Conservation (phyloP, 2,797 vertebrate species). For the Phalloptychus januarius region DNA sequence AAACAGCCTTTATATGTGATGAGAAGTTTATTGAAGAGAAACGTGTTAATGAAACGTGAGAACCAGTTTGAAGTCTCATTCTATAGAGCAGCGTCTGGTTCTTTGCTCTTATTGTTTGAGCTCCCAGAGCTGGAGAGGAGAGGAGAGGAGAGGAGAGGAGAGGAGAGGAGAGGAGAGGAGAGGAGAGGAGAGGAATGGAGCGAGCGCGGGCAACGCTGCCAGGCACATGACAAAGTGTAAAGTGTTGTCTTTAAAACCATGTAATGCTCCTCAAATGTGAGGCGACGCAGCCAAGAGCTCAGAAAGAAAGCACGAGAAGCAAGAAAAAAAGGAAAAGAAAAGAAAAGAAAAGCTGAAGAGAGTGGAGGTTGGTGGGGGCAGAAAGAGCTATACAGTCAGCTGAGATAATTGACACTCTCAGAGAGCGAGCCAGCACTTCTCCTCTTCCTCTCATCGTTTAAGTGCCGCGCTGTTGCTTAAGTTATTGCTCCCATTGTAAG, state of each 20-base stretch:
- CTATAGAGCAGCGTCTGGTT: slow-evolving; percentile 50
- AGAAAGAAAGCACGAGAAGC: slow-evolving; percentile 30
- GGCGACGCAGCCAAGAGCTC: slow-evolving; percentile 44
- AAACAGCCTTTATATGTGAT: slow-evolving; percentile 57
- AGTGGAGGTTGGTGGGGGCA: not conserved
- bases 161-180: slow-evolving; percentile 73
- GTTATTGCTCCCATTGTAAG: slow-evolving; percentile 79
- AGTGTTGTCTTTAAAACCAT: slow-evolving; percentile 72
- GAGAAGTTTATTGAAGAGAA: slow-evolving; percentile 43
- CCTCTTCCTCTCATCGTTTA: slow-evolving; percentile 63
- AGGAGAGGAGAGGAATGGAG: slow-evolving; percentile 74
- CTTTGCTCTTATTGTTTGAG: slow-evolving; percentile 74
- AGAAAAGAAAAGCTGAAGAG: slow-evolving; percentile 15
- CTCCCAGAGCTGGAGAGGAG: slow-evolving; percentile 38
- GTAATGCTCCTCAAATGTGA: slow-evolving; percentile 69
- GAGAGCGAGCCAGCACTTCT: slow-evolving; percentile 75
- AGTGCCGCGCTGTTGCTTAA: slow-evolving; percentile 72
- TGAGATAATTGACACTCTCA: slow-evolving; percentile 74
- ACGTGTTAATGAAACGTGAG: slow-evolving; percentile 42
- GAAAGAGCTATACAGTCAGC: slow-evolving; percentile 37
- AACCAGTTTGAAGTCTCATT: slow-evolving; percentile 55
- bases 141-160: slow-evolving; percentile 28
- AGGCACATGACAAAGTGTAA: slow-evolving; percentile 67
- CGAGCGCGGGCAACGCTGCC: slow-evolving; percentile 63
- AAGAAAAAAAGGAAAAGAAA: slow-evolving; percentile 12